Conservation (phyloP, 1,140 invertebrate species). For the Lordiphosa stackelbergi region DNA sequence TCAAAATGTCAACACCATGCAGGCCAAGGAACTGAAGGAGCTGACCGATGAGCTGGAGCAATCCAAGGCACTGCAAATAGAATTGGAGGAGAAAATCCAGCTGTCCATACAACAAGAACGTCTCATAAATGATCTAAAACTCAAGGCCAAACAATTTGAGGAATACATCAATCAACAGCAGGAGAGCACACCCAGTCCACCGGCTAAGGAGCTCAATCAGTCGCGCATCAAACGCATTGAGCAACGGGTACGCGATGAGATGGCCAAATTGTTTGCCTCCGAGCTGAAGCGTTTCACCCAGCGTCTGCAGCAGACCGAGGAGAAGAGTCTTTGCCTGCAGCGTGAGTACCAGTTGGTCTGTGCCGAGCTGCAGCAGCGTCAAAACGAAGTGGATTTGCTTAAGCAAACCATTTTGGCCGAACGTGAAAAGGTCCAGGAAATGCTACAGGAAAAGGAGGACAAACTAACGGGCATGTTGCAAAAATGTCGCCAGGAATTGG, state of each 20-base stretch:
- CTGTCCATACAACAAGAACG: slow-evolving; percentile 77
- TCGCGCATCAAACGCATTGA: slow-evolving; percentile 55
- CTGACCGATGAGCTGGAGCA: slow-evolving; percentile 43
- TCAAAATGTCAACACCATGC: slow-evolving; percentile 49
- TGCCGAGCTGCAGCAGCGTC: slow-evolving; percentile 54
- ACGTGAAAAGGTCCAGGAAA: slow-evolving; percentile 78
- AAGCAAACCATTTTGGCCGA: slow-evolving; percentile 80
- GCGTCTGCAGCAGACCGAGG: slow-evolving; percentile 78
- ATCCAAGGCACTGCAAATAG: slow-evolving; percentile 30
- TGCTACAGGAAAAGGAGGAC: slow-evolving; percentile 77
- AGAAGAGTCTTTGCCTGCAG: slow-evolving; percentile 78
- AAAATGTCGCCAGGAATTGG: slow-evolving; percentile 54
- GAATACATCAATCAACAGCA: slow-evolving; percentile 75
- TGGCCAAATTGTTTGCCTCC: slow-evolving; percentile 79
- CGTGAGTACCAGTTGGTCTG: slow-evolving; percentile 78
- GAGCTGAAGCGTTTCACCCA: slow-evolving; percentile 79
- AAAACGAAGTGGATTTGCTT: slow-evolving; percentile 79
- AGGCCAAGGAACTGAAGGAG: slow-evolving; percentile 49
- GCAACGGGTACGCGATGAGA: slow-evolving; percentile 79
- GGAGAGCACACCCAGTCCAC: slow-evolving; percentile 23
- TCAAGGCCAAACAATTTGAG: slow-evolving; percentile 79
- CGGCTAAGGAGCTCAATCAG: slow-evolving; percentile 31
- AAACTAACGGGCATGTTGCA: slow-evolving; percentile 53
- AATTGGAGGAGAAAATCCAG: slow-evolving; percentile 46
- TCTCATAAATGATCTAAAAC: slow-evolving; percentile 78